Evolutionary conservation across 2,888 invertebrate species (phyloP), one percentile per base, ranked within the genome.

Genomic region (Patella caerulea): DNA sequence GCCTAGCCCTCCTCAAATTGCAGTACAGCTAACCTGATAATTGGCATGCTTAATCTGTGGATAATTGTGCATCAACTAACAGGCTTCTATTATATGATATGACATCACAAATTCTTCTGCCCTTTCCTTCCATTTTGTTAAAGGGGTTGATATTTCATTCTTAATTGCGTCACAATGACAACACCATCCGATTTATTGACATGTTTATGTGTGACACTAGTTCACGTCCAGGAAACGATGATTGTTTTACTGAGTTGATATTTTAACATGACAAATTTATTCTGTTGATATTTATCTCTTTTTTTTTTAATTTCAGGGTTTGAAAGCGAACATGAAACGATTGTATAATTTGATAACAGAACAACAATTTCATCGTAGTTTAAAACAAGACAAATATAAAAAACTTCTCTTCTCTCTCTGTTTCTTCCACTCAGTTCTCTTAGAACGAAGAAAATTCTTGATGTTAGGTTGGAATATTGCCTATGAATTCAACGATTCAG

Each of bases 401-500:
- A 92, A 91, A 84, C 93, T 97, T 15, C 91, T 97, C 79, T 97
- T 95, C 92, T 93, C 95, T 77, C 93, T 97, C 17, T 96, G 96
- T 78, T 97, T 95, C 93, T 97, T 97, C 92, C 97, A 97, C 91
- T 94, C 96, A 55, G 93, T 97, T 19, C 93, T 97, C 7, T 93
- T 97, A 81, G 97, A 97, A 83, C 93, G 97, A 74, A 96, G 95
- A 89, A 95, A 97, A 89, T 97, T 97, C 92, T 94, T 96, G 73
- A 95, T 96, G 92, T 94, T 97, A 53, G 97, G 97, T 0, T 97
- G 97, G 95, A 97, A 97, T 90, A 95, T 96, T 5, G 93, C 95
- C 56, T 97, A 97, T 88, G 96, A 96, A 92, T 97, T 97, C 91
- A 97, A 97, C 87, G 96, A 97, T 91, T 95, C 97, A 0, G 97